Conservation (phyloP, 1,140 invertebrate genomes). For the Lanistes nyassanus region DNA sequence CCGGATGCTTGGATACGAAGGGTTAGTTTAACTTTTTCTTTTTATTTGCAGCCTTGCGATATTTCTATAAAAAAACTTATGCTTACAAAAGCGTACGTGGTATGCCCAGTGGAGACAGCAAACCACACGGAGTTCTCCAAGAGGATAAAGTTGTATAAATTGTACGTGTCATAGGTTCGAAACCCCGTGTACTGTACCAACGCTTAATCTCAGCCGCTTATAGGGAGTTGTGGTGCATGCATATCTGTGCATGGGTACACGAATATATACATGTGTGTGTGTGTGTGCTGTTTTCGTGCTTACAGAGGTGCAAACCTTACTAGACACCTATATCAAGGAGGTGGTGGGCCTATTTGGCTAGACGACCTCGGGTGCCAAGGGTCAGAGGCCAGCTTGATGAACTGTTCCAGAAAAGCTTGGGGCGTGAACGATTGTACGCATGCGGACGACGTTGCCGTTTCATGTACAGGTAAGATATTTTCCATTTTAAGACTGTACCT, state of each 20-base stretch:
- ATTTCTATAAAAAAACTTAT: too few relatives aligned
- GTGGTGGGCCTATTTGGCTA: slow-evolving; percentile 70
- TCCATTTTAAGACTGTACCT: not conserved
- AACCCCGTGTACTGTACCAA: too few relatives aligned
- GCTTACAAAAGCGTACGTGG: too few relatives aligned
- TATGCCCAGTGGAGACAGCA: too few relatives aligned
- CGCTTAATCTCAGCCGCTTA: too few relatives aligned
- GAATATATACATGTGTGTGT: slow-evolving; percentile 2
- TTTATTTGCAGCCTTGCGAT: too few relatives aligned
- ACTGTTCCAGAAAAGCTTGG: slow-evolving; percentile 80
- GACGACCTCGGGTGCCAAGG: slow-evolving; percentile 79
- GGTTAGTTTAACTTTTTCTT: not conserved
- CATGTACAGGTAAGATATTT: slow-evolving; percentile 20
- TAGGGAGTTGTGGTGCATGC: too few relatives aligned
- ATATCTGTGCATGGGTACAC: slow-evolving; percentile 1
- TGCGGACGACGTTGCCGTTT: slow-evolving; percentile 71
- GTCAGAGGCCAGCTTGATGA: slow-evolving; percentile 75
- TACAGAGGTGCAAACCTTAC: slow-evolving; percentile 5
- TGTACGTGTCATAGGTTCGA: too few relatives aligned
- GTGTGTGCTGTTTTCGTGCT: not conserved
- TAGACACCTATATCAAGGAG: not conserved
- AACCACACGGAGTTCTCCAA: too few relatives aligned
- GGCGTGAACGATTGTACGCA: slow-evolving; percentile 77
- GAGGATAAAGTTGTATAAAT: too few relatives aligned
- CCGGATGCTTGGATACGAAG: slow-evolving; percentile 44